A percentile compares a stretch with the other conserved stretches of the same genome.
Conservation (phyloP, 2,888 invertebrate genomes). For the Drosophila infuscata region DNA sequence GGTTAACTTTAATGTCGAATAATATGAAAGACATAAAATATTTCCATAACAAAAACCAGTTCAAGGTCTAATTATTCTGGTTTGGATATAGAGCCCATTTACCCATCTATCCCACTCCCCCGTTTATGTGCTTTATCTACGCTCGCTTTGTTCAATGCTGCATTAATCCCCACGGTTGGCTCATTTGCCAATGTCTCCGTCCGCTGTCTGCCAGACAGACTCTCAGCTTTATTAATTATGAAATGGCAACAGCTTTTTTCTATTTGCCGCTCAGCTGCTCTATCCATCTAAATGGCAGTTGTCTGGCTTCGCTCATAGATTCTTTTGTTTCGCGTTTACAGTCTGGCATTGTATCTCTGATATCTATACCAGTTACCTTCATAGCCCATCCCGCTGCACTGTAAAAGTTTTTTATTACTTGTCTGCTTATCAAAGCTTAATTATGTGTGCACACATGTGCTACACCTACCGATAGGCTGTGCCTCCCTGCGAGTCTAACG, state of each 20-base stretch:
- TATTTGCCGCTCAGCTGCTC: slow-evolving; percentile 47
- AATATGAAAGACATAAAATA: background rate
- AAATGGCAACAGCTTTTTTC: slow-evolving; percentile 62
- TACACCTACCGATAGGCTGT: slow-evolving; percentile 30
- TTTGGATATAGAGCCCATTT: slow-evolving; percentile 7
- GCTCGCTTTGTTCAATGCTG: slow-evolving; percentile 66
- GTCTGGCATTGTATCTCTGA: slow-evolving; percentile 64
- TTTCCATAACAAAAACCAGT: slow-evolving; percentile 20
- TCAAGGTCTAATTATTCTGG: slow-evolving; percentile 34
- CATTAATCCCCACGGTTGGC: slow-evolving; percentile 68
- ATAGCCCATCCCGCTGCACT: background rate
- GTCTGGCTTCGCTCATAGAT: slow-evolving; percentile 61
- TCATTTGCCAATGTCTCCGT: slow-evolving; percentile 68
- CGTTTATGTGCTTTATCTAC: slow-evolving; percentile 32
- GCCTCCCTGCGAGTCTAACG: slow-evolving; percentile 39
- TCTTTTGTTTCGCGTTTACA: slow-evolving; percentile 68
- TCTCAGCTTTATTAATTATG: slow-evolving; percentile 70
- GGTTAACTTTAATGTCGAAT: background rate
- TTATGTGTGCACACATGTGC: slow-evolving; percentile 65
- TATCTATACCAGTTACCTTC: slow-evolving; percentile 5
- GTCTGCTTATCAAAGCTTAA: slow-evolving; percentile 79
- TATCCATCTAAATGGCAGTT: slow-evolving; percentile 52
- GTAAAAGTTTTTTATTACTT: slow-evolving; percentile 66
- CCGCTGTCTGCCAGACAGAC: slow-evolving; percentile 20
- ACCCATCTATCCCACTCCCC: background rate